A percentile compares a stretch with the other conserved stretches of the same genome.
phyloP scores from a whole-genome alignment of 2,797 vertebrate species.

The Cercopithecus neglectus region DNA sequence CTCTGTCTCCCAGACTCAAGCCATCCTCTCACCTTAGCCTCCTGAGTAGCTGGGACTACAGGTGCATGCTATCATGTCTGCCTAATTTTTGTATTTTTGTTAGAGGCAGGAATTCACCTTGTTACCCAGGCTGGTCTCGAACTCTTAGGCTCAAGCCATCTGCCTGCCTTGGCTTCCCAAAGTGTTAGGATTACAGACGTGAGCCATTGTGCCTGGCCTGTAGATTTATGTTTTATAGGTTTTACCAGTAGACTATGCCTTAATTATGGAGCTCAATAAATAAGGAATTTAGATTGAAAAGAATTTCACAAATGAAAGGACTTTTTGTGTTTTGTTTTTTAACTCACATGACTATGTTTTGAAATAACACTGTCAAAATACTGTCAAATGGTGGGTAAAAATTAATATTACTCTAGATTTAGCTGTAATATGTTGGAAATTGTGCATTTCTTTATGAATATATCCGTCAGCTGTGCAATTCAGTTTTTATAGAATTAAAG shows the following conservation, averaged over 20 bases:
- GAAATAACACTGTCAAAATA: slow-evolving; percentile 71
- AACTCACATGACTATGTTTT: slow-evolving; percentile 63
- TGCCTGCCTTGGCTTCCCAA: not conserved
- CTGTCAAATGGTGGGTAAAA: slow-evolving; percentile 59
- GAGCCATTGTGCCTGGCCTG: not conserved
- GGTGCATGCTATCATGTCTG: not conserved
- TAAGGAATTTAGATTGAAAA: slow-evolving; percentile 55
- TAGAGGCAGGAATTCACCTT: not conserved
- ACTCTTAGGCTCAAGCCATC: not conserved
- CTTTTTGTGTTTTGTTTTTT: slow-evolving; percentile 47
- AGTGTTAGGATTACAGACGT: not conserved
- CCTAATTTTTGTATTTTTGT: not conserved
- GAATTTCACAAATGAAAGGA: slow-evolving; percentile 40
- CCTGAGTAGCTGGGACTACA: not conserved
- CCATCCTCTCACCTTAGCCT: not conserved
- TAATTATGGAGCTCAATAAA: slow-evolving; percentile 38
- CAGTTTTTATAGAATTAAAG: slow-evolving; percentile 51
- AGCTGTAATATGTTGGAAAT: slow-evolving; percentile 41
- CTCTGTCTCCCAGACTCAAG: not conserved
- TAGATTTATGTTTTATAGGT: not conserved
- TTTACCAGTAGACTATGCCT: not conserved
- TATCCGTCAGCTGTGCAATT: slow-evolving; percentile 48
- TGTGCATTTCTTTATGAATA: slow-evolving; percentile 59
- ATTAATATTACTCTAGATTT: slow-evolving; percentile 65
- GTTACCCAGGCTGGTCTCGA: not conserved